Conservation (phyloP, 2,113 vertebrate species). For the Hymenochirus boettgeri region DNA sequence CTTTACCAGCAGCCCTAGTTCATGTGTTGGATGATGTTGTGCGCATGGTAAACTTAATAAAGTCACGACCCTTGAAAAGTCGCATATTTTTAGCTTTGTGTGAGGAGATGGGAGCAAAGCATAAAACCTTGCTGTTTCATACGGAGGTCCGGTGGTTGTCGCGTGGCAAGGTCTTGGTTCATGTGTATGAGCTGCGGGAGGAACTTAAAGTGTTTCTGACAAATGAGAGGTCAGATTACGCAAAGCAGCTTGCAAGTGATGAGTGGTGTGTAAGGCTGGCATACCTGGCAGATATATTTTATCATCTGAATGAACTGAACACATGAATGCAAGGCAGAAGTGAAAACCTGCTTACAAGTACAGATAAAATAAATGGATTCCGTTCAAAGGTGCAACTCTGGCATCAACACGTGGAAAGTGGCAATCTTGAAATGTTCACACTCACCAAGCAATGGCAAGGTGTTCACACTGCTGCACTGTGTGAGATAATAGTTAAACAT, state of each 20-base stretch:
- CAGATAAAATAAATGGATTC: constrained; percentile 15
- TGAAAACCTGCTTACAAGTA: constrained; percentile 18
- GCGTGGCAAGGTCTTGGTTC: neutral
- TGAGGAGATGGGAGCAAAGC: constrained; percentile 5
- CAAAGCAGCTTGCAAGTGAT: neutral
- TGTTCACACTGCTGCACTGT: constrained; percentile 11
- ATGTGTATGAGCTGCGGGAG: constrained; percentile 1
- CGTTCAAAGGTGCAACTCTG: constrained; percentile 16
- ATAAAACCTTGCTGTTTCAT: neutral
- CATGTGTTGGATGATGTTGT: constrained; percentile 19
- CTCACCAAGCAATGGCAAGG: constrained; percentile 3
- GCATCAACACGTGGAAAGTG: neutral
- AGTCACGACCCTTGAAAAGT: neutral
- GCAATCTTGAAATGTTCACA: constrained; percentile 6
- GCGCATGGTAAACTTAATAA: constrained; percentile 15
- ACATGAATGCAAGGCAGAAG: constrained; percentile 6
- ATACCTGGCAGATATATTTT: constrained; percentile 31
- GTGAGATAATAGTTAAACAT: constrained; percentile 14
- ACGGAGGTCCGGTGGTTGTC: neutral
- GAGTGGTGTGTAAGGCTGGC: constrained; percentile 26
- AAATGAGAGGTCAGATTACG: constrained; percentile 7
- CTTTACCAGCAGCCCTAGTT: constrained; percentile 7
- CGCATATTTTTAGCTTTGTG: neutral
- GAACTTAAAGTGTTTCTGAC: constrained; percentile 10
- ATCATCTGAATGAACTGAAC: constrained; percentile 18